phyloP scores from a whole-genome alignment of 2,797 vertebrate genomes.

The Lacerta bilineata region DNA sequence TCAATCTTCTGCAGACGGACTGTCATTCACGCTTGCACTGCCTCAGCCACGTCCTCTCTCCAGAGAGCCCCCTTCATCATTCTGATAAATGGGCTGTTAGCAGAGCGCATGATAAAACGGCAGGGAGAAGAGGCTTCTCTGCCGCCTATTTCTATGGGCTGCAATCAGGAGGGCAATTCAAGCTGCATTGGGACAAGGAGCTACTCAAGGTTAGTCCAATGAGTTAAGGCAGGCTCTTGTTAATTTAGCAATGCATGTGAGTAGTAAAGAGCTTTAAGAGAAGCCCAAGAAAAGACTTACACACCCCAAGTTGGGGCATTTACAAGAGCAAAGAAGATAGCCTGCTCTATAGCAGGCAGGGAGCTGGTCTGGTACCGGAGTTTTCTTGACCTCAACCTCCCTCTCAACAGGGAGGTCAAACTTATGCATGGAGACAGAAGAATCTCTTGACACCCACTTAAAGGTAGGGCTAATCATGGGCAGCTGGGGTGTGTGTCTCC shows the following conservation, averaged over 20 bases:
- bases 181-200: conserved; percentile 53
- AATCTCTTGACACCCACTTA: background rate
- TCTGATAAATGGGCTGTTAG: conserved; percentile 80
- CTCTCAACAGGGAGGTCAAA: background rate
- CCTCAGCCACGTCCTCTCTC: conserved; percentile 75
- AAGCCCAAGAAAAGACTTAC: background rate
- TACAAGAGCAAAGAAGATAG: too few relatives aligned
- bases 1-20: conserved; percentile 78
- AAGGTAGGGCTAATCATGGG: background rate
- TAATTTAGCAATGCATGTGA: background rate
- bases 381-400: background rate
- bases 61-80: conserved; percentile 81
- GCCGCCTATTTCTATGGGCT: conserved; percentile 54
- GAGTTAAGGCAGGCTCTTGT: conserved; percentile 38
- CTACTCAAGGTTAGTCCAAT: conserved; percentile 24
- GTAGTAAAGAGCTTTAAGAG: conserved; percentile 11
- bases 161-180: conserved; percentile 59
- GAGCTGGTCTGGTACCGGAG: background rate
- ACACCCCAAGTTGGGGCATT: background rate
- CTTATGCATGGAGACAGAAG: background rate
- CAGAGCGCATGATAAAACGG: conserved; percentile 69
- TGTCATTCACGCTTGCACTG: conserved; percentile 76
- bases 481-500: background rate
- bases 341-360: background rate
- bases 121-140: conserved; percentile 62